Percentiles rank a stretch among this genome's conserved stretches.
These are phyloP conservation scores for Melinopterus prodromus DNA, from an alignment of 2,888 invertebrate genomes.

Conservation along the genomic window DNA sequence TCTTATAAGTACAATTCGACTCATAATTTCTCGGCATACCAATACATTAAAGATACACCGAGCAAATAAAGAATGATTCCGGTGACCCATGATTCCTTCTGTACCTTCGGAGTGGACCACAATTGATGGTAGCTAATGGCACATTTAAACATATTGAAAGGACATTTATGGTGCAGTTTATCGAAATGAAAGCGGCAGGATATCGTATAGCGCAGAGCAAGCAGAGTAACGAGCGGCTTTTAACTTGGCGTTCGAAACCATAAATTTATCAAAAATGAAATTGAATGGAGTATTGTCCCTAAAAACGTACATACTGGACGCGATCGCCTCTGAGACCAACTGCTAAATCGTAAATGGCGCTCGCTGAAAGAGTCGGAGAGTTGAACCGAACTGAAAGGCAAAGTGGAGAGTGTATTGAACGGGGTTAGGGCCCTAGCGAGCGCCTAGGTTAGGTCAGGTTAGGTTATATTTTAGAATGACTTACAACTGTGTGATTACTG, in stretches of 20 bases:
- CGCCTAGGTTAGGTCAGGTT: not conserved
- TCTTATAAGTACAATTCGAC: too few species aligned
- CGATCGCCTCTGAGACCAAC: conserved; percentile 26
- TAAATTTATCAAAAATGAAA: conserved; percentile 38
- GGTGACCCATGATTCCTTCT: too few species aligned
- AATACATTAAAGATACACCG: not conserved
- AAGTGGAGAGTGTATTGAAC: not conserved
- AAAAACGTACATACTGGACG: conserved; percentile 34
- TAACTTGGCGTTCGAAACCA: conserved; percentile 31
- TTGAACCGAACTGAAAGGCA: not conserved
- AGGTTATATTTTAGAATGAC: conserved; percentile 44
- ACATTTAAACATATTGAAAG: conserved; percentile 27
- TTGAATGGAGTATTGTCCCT: conserved; percentile 38
- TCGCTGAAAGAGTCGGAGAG: not conserved
- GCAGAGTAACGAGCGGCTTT: conserved; percentile 27
- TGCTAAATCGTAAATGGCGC: not conserved
- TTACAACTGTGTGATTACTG: conserved; percentile 55
- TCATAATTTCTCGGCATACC: too few species aligned
- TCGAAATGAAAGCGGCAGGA: conserved; percentile 25
- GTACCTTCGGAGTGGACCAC: not conserved
- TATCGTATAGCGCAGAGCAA: conserved; percentile 10
- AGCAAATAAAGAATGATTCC: not conserved
- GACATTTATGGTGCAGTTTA: conserved; percentile 21
- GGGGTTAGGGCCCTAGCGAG: not conserved
- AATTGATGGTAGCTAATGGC: conserved; percentile 16